Evolutionary conservation across 2,113 vertebrate genomes (phyloP), one percentile per base, ranked within the genome.

Genomic region (Paramormyrops kingsleyae): DNA sequence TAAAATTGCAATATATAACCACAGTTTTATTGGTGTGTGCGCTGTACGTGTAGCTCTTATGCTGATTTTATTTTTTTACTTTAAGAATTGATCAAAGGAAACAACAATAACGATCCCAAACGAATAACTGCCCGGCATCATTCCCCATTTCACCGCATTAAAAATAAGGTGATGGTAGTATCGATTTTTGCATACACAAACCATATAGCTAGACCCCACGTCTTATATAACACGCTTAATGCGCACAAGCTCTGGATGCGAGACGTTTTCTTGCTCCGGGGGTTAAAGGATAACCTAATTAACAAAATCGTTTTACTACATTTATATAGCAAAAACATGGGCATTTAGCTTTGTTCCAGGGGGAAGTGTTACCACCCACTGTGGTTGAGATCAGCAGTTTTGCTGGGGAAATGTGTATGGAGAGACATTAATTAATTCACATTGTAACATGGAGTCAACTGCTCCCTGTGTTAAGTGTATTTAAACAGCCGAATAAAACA

Each of bases 1-100:
- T 98, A 99, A 99, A 98, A 96, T 96, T 97, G 96, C 97, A 97
- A 97, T 97, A 97, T 95, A 95, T 95, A 88, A 94, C 59, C 42
- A 53, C 52, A 53, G 66, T 62, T 90, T 89, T 92, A 21, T 89
- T 90, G 56, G 83, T 89, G 46, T 92, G 83, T 87, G n/a, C 49
- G 31, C 9, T 85, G 74, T n/a, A 83, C n/a, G 4, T 46, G 87
- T 52, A 15, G 1, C n/a, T 46, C 19, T 88, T 15, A 83, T 8
- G 31, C 10, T 39, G 31, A 35, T 15, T 35, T 80, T n/a, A 3
- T 74, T 31, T 74, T 70, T 12, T 70, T 39, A 39, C 31, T 77
- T 66, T 1, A 66, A 66, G 21, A 39, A 13, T 1, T 42, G 74
- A 42, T 70, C 62, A 80, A 80, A 80, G 10, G 74, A 80, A 80